These are phyloP conservation scores for Xestia ashworthii DNA, from an alignment of 2,888 invertebrate species.

Conservation along the genomic window DNA sequence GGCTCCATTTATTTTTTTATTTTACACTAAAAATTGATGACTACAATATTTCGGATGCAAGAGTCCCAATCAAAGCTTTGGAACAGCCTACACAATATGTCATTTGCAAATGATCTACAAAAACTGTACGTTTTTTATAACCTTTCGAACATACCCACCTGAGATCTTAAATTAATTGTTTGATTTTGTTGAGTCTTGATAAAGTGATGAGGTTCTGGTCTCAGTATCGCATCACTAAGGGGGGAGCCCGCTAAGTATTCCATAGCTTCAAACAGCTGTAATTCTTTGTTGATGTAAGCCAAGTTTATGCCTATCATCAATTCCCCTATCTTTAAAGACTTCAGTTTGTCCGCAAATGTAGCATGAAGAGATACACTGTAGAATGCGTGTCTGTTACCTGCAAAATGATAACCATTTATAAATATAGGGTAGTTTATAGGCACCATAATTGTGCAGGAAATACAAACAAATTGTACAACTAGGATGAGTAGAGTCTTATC, in stretches of 20 bases:
- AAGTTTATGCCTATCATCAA: conserved; percentile 75
- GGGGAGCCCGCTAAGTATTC: conserved; percentile 91
- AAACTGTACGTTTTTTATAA: neutral
- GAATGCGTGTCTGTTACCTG: conserved; percentile 82
- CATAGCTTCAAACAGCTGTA: conserved; percentile 92
- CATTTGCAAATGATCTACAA: neutral
- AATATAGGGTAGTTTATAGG: neutral
- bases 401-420: conserved; percentile 58
- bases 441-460: neutral
- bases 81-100: neutral
- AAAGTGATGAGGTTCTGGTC: conserved; percentile 89
- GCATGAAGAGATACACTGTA: conserved; percentile 82
- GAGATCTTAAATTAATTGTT: conserved; percentile 71
- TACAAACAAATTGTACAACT: conserved; percentile 2
- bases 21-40: neutral
- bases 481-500: conserved; percentile 4
- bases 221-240: conserved; percentile 90
- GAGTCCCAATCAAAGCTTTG: neutral
- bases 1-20: neutral
- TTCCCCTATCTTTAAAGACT: conserved; percentile 77
- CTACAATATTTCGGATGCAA: neutral
- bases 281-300: conserved; percentile 85
- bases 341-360: conserved; percentile 82
- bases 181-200: conserved; percentile 59
- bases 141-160: conserved; percentile 71